A percentile compares a stretch with the other conserved stretches of the same genome.
Conservation (phyloP, 2,888 invertebrate species). For the Drosophila putrida region DNA sequence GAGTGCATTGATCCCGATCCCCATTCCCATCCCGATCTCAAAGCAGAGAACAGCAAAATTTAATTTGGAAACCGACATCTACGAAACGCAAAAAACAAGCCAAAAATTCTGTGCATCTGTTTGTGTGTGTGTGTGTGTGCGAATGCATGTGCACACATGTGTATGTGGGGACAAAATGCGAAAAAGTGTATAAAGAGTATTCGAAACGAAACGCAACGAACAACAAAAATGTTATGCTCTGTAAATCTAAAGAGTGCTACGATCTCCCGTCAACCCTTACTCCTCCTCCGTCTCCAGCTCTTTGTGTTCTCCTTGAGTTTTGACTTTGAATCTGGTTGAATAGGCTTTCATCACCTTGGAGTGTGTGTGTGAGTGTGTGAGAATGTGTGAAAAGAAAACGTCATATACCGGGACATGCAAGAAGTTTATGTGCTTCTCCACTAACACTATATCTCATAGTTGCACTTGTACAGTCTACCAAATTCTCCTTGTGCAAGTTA, state of each 20-base stretch:
- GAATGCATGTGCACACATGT: conserved; percentile 9
- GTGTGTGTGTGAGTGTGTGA: conserved; percentile 11
- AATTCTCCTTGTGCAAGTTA: background rate
- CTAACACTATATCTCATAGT: background rate
- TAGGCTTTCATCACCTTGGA: conserved; percentile 16
- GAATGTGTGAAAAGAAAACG: conserved; percentile 24
- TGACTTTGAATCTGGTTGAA: conserved; percentile 37
- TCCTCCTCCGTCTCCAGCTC: background rate
- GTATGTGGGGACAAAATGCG: conserved; percentile 36
- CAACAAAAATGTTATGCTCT: conserved; percentile 41
- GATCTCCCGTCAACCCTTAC: background rate
- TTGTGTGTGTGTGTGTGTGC: conserved; percentile 11
- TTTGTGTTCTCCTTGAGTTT: conserved; percentile 4
- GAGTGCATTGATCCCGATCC: conserved; percentile 59
- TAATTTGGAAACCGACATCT: conserved; percentile 45
- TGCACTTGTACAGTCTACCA: conserved; percentile 9
- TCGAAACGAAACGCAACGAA: conserved; percentile 22
- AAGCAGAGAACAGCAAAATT: conserved; percentile 46
- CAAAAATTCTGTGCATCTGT: conserved; percentile 16
- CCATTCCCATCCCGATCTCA: conserved; percentile 34
- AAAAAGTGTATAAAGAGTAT: conserved; percentile 39
- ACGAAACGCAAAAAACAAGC: conserved; percentile 45
- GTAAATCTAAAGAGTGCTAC: conserved; percentile 51
- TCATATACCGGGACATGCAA: conserved; percentile 15
- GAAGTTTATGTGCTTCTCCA: background rate